Percentiles rank a stretch among this genome's conserved stretches.
These are phyloP conservation scores for Ligdia adustata DNA, from an alignment of 2,888 invertebrate genomes.

Conservation along the genomic window DNA sequence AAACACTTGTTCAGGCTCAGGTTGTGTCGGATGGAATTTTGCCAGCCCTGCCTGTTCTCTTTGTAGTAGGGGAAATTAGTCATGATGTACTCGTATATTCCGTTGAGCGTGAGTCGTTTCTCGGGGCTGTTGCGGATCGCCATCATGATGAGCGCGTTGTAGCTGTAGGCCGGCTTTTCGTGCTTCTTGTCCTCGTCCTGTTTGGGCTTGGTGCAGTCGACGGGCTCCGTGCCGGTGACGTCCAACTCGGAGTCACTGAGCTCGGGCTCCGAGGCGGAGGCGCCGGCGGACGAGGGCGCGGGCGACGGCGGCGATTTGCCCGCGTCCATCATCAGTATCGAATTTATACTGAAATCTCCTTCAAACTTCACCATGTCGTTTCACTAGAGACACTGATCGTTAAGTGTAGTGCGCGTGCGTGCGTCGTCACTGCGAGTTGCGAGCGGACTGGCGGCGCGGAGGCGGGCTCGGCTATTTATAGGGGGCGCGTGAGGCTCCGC, in stretches of 20 bases:
- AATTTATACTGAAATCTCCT: constrained; percentile 92
- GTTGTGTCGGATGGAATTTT: constrained; percentile 99
- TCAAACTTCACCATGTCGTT: constrained; percentile 80
- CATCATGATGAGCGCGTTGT: constrained; percentile 99
- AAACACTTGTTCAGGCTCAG: constrained; percentile 99
- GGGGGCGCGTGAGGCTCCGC: constrained; percentile 52
- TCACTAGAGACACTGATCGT: constrained; percentile 52
- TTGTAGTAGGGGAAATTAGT: constrained; percentile 98
- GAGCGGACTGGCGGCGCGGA: constrained; percentile 75
- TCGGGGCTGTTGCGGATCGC: constrained; percentile 98
- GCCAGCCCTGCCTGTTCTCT: constrained; percentile 99
- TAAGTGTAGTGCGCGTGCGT: constrained; percentile 48
- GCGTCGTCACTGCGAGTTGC: constrained; percentile 64
- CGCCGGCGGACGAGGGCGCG: constrained; percentile 66
- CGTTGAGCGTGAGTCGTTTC: constrained; percentile 96
- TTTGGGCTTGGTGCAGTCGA: constrained; percentile 86
- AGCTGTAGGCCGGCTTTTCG: constrained; percentile 98
- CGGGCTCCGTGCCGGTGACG: constrained; percentile 90
- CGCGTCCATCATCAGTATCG: constrained; percentile 87
- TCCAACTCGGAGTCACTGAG: constrained; percentile 88
- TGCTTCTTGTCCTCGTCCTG: constrained; percentile 85
- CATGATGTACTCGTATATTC: constrained; percentile 99
- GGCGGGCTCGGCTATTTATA: constrained; percentile 71
- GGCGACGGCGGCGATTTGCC: constrained; percentile 72
- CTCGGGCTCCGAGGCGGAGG: constrained; percentile 69